Evolutionary conservation across 2,888 invertebrate species (phyloP).

Genomic region (Ectropis crepuscularia): DNA sequence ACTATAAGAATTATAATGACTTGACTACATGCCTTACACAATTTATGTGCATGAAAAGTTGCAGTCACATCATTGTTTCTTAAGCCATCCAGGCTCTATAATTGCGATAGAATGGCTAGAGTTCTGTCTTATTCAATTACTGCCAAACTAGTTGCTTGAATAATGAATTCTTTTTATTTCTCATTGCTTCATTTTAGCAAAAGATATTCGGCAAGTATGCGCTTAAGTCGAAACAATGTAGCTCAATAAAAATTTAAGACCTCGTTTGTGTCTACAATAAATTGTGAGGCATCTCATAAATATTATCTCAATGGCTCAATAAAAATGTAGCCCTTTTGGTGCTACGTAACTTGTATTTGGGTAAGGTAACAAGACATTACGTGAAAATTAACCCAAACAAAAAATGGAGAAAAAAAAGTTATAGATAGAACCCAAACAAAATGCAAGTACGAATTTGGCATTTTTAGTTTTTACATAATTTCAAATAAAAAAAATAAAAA

Average conservation of each 20-base stretch:
- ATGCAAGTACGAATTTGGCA: no score
- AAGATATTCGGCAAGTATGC: conserved; percentile 18
- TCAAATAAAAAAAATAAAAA: no score
- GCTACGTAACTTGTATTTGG: conserved; percentile 2
- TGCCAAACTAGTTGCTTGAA: conserved; percentile 27
- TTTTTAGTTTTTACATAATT: no score
- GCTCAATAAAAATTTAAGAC: conserved; percentile 33
- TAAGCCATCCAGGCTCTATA: no score
- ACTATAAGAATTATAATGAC: no score
- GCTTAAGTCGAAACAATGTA: conserved; percentile 32
- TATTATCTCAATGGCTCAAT: conserved; percentile 20
- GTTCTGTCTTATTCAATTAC: not conserved
- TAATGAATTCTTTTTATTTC: conserved; percentile 21
- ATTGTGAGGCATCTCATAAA: conserved; percentile 22
- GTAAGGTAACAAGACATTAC: not conserved
- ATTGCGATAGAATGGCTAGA: no score
- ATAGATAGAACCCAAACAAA: no score
- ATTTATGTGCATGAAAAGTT: no score
- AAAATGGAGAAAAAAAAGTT: not conserved
- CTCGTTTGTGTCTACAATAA: conserved; percentile 23
- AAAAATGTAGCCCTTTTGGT: conserved; percentile 3
- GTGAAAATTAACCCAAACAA: not conserved
- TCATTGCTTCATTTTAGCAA: conserved; percentile 34
- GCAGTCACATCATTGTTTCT: no score
- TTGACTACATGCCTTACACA: no score